Evolutionary conservation across 2,888 invertebrate genomes (phyloP).

Genomic region (Synergus laeviventris): DNA sequence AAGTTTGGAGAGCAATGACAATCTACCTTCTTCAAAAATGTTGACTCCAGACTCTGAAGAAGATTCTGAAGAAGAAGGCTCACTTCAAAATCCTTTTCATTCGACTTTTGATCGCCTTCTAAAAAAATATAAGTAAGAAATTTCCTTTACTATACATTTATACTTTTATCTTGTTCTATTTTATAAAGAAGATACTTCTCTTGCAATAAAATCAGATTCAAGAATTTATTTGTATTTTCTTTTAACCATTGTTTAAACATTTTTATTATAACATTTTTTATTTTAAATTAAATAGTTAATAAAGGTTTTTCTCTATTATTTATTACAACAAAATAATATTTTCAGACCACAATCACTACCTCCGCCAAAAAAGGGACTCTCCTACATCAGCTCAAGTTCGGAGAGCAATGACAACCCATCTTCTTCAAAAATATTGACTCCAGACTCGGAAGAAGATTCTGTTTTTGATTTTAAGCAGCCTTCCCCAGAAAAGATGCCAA

Average conservation of each 20-base stretch:
- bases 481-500: background rate
- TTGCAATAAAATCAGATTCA: background rate
- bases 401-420: background rate
- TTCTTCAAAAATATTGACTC: background rate
- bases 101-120: conserved; percentile 31
- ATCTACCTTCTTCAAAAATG: background rate
- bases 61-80: background rate
- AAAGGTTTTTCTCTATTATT: too few species aligned
- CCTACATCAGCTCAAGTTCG: background rate
- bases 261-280: too few species aligned
- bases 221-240: background rate
- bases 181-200: background rate
- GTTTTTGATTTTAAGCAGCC: background rate
- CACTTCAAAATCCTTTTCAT: conserved; percentile 19
- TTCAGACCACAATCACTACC: background rate
- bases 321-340: background rate
- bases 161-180: background rate
- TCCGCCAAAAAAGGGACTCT: background rate
- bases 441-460: background rate
- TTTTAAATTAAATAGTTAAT: too few species aligned
- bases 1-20: background rate
- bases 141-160: background rate
- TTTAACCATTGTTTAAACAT: background rate
- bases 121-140: conserved; percentile 16
- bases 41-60: background rate